Evolutionary conservation across 37 sponge, comb jelly and placozoan genomes (phyloP).

Genomic region (Beroe ovata): DNA sequence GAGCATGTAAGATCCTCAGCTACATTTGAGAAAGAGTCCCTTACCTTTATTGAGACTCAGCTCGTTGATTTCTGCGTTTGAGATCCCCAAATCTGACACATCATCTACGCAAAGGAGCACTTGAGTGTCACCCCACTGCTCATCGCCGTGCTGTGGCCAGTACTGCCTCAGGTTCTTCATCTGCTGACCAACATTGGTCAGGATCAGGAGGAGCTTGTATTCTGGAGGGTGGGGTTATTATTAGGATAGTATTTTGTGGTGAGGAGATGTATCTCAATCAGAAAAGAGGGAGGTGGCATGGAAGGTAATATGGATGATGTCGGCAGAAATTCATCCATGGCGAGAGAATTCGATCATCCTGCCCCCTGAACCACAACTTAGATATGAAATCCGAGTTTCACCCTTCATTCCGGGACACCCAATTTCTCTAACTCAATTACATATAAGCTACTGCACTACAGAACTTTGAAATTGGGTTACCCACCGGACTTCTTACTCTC

Average conservation of each 20-base stretch:
- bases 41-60: constrained; percentile 17
- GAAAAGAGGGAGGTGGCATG: neutral
- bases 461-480: no score
- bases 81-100: constrained; percentile 5
- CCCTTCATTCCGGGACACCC: no score
- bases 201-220: constrained; percentile 65
- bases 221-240: neutral
- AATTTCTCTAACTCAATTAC: no score
- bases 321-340: no score
- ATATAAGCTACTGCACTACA: no score
- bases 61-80: constrained; percentile 51
- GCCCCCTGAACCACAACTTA: no score
- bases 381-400: no score
- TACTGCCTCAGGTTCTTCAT: constrained; percentile 65
- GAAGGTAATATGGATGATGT: no score
- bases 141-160: constrained; percentile 59
- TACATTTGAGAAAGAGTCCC: no score
- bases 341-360: no score
- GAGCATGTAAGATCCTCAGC: no score
- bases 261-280: neutral
- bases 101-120: constrained; percentile 45
- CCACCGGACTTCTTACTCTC: constrained; percentile 49
- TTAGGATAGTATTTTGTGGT: neutral
- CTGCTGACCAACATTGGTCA: constrained; percentile 54
- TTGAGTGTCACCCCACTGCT: constrained; percentile 66